These are phyloP conservation scores for Antheraea assamensis DNA, from an alignment of 2,888 invertebrate species.

Conservation along the genomic window DNA sequence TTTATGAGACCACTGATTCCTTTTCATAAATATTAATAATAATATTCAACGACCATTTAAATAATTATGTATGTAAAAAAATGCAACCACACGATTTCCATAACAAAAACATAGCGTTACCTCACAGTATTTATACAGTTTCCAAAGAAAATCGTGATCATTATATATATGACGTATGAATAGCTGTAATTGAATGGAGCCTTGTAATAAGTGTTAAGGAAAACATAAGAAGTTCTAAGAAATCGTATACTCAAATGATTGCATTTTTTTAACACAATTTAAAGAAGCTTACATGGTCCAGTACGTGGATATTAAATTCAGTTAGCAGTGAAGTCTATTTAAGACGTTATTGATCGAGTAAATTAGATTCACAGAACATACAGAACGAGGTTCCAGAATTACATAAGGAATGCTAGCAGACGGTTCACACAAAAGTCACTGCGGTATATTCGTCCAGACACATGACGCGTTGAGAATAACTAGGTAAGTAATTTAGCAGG, in stretches of 20 bases:
- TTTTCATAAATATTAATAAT: no score
- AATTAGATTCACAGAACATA: no score
- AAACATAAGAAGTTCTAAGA: neutral
- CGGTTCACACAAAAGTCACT: no score
- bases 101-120: neutral
- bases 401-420: no score
- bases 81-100: neutral
- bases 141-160: neutral
- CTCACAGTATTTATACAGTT: neutral
- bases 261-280: neutral
- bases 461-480: no score
- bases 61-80: neutral
- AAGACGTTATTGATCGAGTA: neutral
- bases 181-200: neutral
- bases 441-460: no score
- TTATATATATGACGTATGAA: neutral
- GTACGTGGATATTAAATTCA: neutral
- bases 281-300: neutral
- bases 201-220: constrained; percentile 2
- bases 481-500: no score
- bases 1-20: no score
- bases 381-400: no score
- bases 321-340: neutral
- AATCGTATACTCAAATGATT: neutral
- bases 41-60: neutral